A percentile compares a stretch with the other conserved stretches of the same genome.
phyloP scores from a whole-genome alignment of 2,888 invertebrate species.

The Papilio elwesi region DNA sequence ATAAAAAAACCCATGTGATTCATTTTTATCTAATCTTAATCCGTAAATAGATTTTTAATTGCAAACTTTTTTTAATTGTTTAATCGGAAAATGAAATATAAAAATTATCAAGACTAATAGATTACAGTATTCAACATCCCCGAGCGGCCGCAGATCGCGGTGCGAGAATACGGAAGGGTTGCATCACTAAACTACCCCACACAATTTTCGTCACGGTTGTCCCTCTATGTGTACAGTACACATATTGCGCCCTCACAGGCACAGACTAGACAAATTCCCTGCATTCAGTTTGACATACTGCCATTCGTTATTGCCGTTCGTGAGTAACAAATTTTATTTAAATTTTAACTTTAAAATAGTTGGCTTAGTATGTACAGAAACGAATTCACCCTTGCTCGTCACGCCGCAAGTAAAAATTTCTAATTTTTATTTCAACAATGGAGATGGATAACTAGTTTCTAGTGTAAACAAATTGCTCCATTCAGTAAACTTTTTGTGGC shows the following conservation, averaged over 20 bases:
- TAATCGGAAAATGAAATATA: background rate
- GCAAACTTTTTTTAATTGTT: background rate
- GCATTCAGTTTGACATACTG: slow-evolving; percentile 42
- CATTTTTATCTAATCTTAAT: no score
- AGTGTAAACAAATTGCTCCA: slow-evolving; percentile 80
- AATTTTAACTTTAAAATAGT: slow-evolving; percentile 18
- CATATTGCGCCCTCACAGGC: slow-evolving; percentile 43
- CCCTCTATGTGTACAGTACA: slow-evolving; percentile 48
- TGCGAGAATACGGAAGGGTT: slow-evolving; percentile 72
- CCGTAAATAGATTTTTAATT: no score
- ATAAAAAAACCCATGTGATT: no score
- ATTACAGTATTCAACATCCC: slow-evolving; percentile 56
- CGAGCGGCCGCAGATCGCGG: slow-evolving; percentile 70
- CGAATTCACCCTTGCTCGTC: slow-evolving; percentile 59
- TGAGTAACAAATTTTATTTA: background rate
- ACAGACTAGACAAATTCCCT: slow-evolving; percentile 43
- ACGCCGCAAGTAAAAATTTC: slow-evolving; percentile 64
- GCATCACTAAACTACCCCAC: slow-evolving; percentile 66
- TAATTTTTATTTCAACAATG: slow-evolving; percentile 75
- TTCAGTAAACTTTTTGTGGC: slow-evolving; percentile 48
- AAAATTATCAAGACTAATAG: slow-evolving; percentile 54
- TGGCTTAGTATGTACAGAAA: slow-evolving; percentile 26
- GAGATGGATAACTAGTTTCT: slow-evolving; percentile 73
- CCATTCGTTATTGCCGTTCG: background rate
- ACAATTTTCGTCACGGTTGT: slow-evolving; percentile 72